Base-by-base conservation (phyloP, 2,113 vertebrate species). In the Sarotherodon lohbergeri region DNA sequence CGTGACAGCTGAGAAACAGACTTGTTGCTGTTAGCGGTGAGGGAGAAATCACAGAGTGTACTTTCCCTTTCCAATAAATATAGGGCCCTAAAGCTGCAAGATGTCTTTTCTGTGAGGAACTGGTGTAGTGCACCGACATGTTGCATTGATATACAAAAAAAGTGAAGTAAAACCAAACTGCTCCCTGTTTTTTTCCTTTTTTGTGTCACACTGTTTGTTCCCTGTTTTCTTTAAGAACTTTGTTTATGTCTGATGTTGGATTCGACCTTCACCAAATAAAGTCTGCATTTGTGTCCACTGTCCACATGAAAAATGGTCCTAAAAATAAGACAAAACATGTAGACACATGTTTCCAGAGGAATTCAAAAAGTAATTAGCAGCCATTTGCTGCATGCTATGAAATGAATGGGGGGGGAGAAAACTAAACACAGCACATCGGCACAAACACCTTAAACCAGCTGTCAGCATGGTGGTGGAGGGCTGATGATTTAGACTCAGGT, bases 381-480 rank as follows among this genome's bases (percentile, higher is more conserved):
- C 1, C 0, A 14, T 0, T 5, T 68, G 36, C 36, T 8, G 36
- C 12, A 9, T 36, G 32, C 61, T 22, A 24, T 0, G 4, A 43
- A 71, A 24, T 6, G n/a, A 41, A 24, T 22, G 22, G 22, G 22
- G 22, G 22, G 22, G 22, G 34, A 4, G 0, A 19, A 61, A 63
- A 63, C 16, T 19, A 34, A 63, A 19, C 59, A 63, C 59, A 63
- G 32, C 32, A 63, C 14, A 32, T 61, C 27, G 0, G 56, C 27
- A 61, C 57, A 61, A 48, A 48, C 46, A 16, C 46, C 1, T 48
- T 16, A 16, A 7, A 48, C 14, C 57, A 4, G 27, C 29, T 7
- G 59, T 19, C 59, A 63, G 0, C 32, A 19, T 32, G 59, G 16
- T 36, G 29, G 59, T 63, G 16, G 59, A 63, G 59, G 8, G 32